Evolutionary conservation across 2,113 vertebrate species (phyloP).

Genomic region (Grammomys dolichurus): DNA sequence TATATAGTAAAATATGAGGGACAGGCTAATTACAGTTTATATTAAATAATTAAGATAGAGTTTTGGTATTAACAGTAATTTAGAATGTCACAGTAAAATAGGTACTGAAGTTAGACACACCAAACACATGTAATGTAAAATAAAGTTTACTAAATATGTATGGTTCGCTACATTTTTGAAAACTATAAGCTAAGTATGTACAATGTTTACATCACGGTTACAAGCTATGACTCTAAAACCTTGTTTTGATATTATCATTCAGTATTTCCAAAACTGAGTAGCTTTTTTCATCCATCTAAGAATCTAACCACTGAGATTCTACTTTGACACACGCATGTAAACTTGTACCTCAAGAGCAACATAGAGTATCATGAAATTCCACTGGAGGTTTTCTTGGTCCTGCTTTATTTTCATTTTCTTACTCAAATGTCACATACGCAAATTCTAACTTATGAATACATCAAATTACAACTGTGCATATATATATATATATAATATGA

Average conservation of each 20-base stretch:
- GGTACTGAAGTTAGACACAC: neutral
- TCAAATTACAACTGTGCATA: neutral
- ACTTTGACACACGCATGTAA: slow-evolving; percentile 56
- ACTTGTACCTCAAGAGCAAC: neutral
- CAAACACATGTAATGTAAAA: neutral
- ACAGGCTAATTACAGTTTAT: neutral
- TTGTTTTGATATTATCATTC: neutral
- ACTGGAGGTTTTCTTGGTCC: neutral
- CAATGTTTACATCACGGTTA: slow-evolving; percentile 20
- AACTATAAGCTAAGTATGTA: neutral
- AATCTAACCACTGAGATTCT: slow-evolving; percentile 27
- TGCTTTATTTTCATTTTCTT: slow-evolving; percentile 51
- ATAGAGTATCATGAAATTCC: neutral
- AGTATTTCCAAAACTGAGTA: neutral
- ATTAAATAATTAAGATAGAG: neutral
- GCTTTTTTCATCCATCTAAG: slow-evolving; percentile 24
- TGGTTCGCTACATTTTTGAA: neutral
- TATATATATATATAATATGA: neutral
- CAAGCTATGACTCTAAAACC: slow-evolving; percentile 28
- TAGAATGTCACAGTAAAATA: neutral
- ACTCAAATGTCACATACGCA: neutral
- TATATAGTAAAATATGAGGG: neutral
- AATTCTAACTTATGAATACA: slow-evolving; percentile 34
- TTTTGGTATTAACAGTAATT: neutral
- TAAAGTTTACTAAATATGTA: neutral